These are phyloP conservation scores for Lophius piscatorius DNA, from an alignment of 2,113 vertebrate species.

Conservation along the genomic window DNA sequence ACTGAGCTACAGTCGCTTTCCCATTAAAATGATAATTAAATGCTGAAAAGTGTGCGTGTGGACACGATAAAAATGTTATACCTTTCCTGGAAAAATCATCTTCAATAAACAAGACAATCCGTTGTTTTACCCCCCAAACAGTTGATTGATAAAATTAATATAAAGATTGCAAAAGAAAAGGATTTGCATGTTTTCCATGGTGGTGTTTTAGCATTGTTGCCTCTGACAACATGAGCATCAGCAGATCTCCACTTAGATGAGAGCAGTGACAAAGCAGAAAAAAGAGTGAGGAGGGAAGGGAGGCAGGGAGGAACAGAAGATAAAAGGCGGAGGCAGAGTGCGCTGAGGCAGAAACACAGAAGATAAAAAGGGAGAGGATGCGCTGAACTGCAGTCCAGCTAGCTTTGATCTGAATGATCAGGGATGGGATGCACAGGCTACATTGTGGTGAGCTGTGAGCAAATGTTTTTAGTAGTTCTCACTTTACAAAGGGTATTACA, in stretches of 20 bases:
- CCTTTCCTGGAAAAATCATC: too few relatives aligned
- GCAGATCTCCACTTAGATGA: constrained; percentile 59
- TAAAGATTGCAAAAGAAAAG: neutral
- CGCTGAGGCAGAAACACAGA: constrained; percentile 26
- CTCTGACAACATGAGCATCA: constrained; percentile 68
- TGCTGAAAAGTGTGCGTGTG: too few relatives aligned
- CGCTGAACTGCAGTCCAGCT: constrained; percentile 63
- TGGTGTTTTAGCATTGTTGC: constrained; percentile 50
- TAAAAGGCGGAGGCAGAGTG: constrained; percentile 3
- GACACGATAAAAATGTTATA: too few relatives aligned
- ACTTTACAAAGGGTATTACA: too few relatives aligned
- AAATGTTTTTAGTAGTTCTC: too few relatives aligned
- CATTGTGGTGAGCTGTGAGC: too few relatives aligned
- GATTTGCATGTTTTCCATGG: constrained; percentile 43
- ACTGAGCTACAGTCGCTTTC: too few relatives aligned
- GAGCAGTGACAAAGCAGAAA: constrained; percentile 76
- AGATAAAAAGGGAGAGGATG: constrained; percentile 43
- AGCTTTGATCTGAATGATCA: constrained; percentile 61
- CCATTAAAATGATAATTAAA: too few relatives aligned
- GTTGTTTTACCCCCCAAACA: too few relatives aligned
- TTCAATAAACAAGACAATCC: too few relatives aligned
- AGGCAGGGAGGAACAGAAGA: neutral
- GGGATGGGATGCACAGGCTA: too few relatives aligned
- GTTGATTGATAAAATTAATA: neutral
- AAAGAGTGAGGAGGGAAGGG: neutral